Base-by-base conservation (phyloP, 2,888 invertebrate genomes). In the Macroteleia sp. region DNA sequence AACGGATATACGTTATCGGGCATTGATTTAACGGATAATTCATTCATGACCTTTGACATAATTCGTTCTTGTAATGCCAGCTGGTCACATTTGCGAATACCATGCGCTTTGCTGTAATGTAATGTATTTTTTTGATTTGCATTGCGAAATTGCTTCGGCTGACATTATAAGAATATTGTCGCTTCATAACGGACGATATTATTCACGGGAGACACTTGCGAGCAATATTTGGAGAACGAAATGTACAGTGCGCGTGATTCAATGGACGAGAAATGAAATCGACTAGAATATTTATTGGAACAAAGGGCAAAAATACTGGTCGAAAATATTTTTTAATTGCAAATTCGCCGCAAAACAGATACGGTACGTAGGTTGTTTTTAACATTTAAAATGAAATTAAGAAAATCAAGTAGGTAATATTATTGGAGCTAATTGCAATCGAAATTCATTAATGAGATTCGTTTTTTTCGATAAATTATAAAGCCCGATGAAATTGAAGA, bases 81-180 rank as follows among this genome's bases (percentile, higher is more conserved):
- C 52, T n/a, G 44, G 70, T 70, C 44, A 36, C 62, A 62, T 54
- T 71, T 54, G 59, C 22, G 46, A 59, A 19, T 28, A 28, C 34
- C 2, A n/a, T 48, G 28, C 54, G 20, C 34, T 28, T 54, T 20
- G 16, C 22, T 22, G 22, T 20, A 52, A 28, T 28, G 30, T 22
- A 52, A 44, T 52, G 48, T 19, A 67, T 44, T 44, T 70, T n/a
- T 70, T 70, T 46, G 44, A 61, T 70, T 52, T 61, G 52, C 61
- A 46, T 46, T 28, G 39, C 44, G 14, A 61, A 61, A 70, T 70
- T 70, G 61, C 70, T 61, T 61, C 17, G 46, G 61, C 39, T 70
- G 70, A 61, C 70, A 70, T 70, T 70, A 70, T 61, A 70, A 70
- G 61, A 61, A 52, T 61, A 70, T 61, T 44, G 28, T 42, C 61